Conservation (phyloP, 2,113 vertebrate genomes). For the Hyla sarda region DNA sequence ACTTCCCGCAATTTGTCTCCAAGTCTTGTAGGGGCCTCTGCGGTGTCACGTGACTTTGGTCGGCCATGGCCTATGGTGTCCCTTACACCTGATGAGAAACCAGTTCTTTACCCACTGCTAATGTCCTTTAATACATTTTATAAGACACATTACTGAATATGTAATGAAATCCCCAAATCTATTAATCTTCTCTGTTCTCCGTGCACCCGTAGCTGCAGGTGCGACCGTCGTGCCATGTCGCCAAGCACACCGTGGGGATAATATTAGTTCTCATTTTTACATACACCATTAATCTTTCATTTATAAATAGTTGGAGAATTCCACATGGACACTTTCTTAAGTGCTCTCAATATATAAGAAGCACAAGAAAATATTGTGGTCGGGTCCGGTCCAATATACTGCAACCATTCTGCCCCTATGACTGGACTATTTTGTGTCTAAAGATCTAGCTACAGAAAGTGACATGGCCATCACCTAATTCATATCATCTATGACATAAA, state of each 20-base stretch:
- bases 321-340: not conserved
- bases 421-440: too few relatives aligned
- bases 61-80: not conserved
- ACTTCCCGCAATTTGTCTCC: slow-evolving; percentile 4
- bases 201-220: not conserved
- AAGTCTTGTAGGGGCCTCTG: not conserved
- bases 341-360: not conserved
- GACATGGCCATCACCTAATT: too few relatives aligned
- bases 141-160: not conserved
- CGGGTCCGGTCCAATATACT: not conserved
- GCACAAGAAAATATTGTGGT: not conserved
- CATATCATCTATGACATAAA: too few relatives aligned
- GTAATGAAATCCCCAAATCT: not conserved
- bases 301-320: slow-evolving; percentile 34
- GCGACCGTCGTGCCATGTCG: not conserved
- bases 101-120: not conserved
- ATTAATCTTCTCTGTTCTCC: not conserved
- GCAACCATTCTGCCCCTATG: not conserved
- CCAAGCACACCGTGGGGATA: not conserved
- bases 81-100: not conserved
- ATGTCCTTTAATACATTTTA: not conserved
- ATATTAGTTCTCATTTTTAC: not conserved
- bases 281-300: slow-evolving; percentile 17
- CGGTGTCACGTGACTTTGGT: not conserved
- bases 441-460: too few relatives aligned